These are phyloP conservation scores for Perca fluviatilis DNA, from an alignment of 2,113 vertebrate genomes.

Conservation along the genomic window DNA sequence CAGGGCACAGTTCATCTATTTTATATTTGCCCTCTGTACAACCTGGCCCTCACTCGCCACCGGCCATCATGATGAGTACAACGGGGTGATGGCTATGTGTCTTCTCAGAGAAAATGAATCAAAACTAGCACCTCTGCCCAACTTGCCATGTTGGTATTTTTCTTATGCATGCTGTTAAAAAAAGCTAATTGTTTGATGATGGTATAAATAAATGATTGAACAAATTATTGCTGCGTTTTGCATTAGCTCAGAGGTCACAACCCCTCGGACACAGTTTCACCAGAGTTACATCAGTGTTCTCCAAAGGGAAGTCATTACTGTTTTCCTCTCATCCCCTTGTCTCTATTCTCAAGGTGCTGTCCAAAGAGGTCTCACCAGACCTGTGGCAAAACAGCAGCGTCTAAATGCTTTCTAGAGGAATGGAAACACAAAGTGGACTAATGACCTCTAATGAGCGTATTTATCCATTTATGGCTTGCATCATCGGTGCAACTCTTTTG, in stretches of 20 bases:
- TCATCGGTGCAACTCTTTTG: not conserved
- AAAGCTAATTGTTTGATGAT: no score
- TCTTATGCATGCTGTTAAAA: no score
- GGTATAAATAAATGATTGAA: not conserved
- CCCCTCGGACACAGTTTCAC: conserved; percentile 42
- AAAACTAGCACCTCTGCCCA: no score
- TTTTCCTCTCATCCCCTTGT: conserved; percentile 20
- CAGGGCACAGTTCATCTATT: no score
- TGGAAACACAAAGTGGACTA: conserved; percentile 50
- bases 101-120: no score
- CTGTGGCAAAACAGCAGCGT: conserved; percentile 24
- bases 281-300: conserved; percentile 59
- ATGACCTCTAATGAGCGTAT: conserved; percentile 52
- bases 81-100: no score
- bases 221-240: not conserved
- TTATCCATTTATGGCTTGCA: conserved; percentile 16
- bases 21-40: no score
- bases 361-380: conserved; percentile 49
- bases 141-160: no score
- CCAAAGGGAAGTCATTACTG: conserved; percentile 55
- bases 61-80: no score
- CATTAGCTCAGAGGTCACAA: conserved; percentile 16
- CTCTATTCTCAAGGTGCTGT: conserved; percentile 63
- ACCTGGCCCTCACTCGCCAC: no score
- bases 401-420: conserved; percentile 71